Evolutionary conservation across 2,113 vertebrate genomes (phyloP).

Genomic region (Apodemus sylvaticus): DNA sequence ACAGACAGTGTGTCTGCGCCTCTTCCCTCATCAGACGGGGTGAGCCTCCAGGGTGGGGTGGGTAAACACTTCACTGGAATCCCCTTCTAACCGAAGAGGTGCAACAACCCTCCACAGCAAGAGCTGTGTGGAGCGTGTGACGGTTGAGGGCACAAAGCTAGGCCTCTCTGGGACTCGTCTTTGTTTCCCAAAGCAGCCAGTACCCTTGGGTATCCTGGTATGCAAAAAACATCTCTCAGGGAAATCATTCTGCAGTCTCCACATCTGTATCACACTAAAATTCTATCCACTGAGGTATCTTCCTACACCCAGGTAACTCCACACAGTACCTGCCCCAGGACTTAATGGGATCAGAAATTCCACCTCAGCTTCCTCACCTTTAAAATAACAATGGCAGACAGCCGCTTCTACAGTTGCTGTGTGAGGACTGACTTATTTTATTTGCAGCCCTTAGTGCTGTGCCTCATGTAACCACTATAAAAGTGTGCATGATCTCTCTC

Average conservation of each 20-base stretch:
- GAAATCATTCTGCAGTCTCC: neutral
- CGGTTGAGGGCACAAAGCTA: neutral
- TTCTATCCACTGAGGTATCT: neutral
- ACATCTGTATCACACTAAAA: neutral
- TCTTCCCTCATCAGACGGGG: neutral
- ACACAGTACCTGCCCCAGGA: neutral
- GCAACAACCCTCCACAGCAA: neutral
- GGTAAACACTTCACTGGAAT: neutral
- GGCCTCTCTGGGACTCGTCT: neutral
- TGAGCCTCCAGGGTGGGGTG: neutral
- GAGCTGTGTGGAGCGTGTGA: accelerated
- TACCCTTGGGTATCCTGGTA: too few relatives aligned
- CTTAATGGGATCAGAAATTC: neutral
- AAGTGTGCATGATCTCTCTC: neutral
- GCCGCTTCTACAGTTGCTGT: neutral
- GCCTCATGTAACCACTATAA: neutral
- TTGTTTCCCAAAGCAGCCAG: neutral
- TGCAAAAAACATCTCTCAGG: neutral
- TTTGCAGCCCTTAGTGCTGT: neutral
- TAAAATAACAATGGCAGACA: neutral
- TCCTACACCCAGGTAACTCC: neutral
- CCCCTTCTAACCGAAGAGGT: neutral
- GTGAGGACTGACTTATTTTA: neutral
- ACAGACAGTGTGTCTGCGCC: too few relatives aligned
- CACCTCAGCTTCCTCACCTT: neutral